These are phyloP conservation scores for Pyrgilauda ruficollis DNA, from an alignment of 2,113 vertebrate genomes.

Conservation along the genomic window DNA sequence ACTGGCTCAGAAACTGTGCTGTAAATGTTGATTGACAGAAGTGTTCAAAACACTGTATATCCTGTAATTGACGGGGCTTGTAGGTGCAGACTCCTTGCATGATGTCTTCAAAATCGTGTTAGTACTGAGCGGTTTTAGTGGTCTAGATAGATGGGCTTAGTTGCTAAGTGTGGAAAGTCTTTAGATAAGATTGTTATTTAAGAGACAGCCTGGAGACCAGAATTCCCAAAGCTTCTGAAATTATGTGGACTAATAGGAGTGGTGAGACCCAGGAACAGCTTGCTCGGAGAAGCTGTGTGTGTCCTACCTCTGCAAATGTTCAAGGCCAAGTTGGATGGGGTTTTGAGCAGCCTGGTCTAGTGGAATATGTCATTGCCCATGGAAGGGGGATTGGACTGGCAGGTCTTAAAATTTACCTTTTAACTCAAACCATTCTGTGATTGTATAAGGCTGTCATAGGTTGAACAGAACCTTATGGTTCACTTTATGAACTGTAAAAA, in stretches of 20 bases:
- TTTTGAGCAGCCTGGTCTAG: not conserved
- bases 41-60: not conserved
- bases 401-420: not conserved
- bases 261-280: not conserved
- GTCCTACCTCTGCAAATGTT: not conserved
- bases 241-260: rapidly evolving
- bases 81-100: not conserved
- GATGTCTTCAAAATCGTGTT: not conserved
- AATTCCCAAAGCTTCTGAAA: not conserved
- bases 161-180: not conserved
- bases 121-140: not conserved
- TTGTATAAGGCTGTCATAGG: not conserved
- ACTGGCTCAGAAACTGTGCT: not conserved
- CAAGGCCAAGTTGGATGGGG: not conserved
- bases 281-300: not conserved
- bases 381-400: not conserved
- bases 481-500: not conserved
- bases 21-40: not conserved
- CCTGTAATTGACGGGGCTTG: not conserved
- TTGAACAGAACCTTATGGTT: not conserved
- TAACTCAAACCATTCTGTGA: not conserved
- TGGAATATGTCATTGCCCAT: not conserved
- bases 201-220: not conserved
- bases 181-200: not conserved
- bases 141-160: not conserved